Conservation (phyloP, 2,113 vertebrate genomes). For the Chlamydotis undulata region DNA sequence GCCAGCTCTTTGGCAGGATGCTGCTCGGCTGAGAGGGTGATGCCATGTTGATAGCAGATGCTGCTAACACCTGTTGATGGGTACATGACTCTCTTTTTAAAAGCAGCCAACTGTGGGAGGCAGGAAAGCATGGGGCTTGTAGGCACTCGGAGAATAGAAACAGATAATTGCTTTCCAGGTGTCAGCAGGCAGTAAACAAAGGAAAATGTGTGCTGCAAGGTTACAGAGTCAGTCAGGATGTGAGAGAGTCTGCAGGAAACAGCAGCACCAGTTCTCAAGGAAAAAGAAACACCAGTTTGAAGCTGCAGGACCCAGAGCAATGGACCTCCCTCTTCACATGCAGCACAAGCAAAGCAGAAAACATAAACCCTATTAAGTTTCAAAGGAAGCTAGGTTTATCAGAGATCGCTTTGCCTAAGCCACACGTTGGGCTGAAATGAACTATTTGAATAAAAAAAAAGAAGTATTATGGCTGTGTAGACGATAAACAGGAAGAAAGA, state of each 20-base stretch:
- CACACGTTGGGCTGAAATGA: background rate
- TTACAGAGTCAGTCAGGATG: background rate
- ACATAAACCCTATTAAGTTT: background rate
- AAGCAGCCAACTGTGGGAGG: background rate
- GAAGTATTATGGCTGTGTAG: background rate
- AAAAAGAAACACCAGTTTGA: background rate
- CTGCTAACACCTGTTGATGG: conserved; percentile 15
- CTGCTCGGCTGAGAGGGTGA: background rate
- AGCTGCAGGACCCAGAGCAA: background rate
- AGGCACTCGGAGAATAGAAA: background rate
- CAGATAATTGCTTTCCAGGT: background rate
- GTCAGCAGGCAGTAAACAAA: background rate
- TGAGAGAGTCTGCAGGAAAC: background rate
- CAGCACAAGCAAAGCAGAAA: background rate
- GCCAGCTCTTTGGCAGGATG: conserved; percentile 34
- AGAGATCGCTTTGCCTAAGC: background rate
- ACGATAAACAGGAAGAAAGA: background rate
- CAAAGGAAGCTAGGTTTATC: background rate
- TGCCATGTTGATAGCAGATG: background rate
- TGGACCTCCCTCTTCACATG: background rate
- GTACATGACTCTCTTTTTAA: background rate
- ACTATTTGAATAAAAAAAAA: background rate
- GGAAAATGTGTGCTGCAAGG: background rate
- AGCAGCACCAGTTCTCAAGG: background rate
- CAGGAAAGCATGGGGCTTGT: background rate